Conservation (phyloP, 2,888 invertebrate species). For the Pseudococcus viburni region DNA sequence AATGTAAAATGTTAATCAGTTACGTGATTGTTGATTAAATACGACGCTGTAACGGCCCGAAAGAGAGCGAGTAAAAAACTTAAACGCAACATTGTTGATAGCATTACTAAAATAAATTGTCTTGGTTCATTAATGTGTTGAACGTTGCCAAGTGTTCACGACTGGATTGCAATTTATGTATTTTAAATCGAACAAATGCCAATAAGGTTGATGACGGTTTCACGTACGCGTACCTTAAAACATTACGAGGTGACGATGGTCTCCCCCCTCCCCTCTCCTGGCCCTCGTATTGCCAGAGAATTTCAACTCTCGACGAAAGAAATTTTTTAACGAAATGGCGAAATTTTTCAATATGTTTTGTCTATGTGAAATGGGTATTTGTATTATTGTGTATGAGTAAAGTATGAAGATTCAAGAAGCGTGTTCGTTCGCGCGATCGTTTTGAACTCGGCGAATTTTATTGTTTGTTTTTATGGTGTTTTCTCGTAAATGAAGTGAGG, state of each 20-base stretch:
- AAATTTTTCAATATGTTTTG: conserved; percentile 10
- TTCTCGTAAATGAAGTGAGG: conserved; percentile 44
- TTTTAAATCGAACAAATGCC: conserved; percentile 48
- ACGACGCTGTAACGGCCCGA: conserved; percentile 34
- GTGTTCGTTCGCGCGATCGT: conserved; percentile 4
- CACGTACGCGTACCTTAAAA: neutral
- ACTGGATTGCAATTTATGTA: conserved; percentile 55
- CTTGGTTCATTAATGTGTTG: conserved; percentile 42
- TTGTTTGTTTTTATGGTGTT: conserved; percentile 47
- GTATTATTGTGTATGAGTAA: neutral
- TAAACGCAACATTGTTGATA: conserved; percentile 44
- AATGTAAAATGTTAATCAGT: conserved; percentile 43
- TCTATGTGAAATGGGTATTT: neutral
- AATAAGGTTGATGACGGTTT: conserved; percentile 37
- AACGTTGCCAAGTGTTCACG: conserved; percentile 43
- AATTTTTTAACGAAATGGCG: neutral
- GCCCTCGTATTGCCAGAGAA: too few relatives aligned
- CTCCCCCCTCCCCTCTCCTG: too few relatives aligned
- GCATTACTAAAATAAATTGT: conserved; percentile 52
- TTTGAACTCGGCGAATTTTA: conserved; percentile 35
- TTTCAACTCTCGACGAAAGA: too few relatives aligned
- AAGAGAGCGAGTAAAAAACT: neutral
- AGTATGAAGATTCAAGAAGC: neutral
- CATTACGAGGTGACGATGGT: neutral
- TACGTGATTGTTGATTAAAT: conserved; percentile 56